Base-by-base conservation (phyloP, 2,113 vertebrate species). In the Triplophysa tibetana region DNA sequence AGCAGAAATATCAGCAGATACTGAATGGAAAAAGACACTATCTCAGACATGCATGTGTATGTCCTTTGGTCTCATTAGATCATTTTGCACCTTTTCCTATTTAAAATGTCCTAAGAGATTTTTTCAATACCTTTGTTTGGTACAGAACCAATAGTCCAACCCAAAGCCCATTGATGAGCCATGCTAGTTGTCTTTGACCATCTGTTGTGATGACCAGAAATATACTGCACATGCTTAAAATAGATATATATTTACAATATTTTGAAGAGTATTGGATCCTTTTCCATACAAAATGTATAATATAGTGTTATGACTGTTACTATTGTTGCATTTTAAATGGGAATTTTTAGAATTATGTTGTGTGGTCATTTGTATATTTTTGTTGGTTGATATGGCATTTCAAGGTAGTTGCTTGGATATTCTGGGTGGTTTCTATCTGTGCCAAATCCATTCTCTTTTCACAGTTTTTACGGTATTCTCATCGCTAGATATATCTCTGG, bases 1-100 rank as follows among this genome's bases (percentile, higher is more conserved):
- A 72, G 29, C 68, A 38, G 24, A 54, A 41, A 48, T 48, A 74
- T 75, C 72, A 75, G 70, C 19, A 73, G 41, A 21, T 23, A 19
- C 26, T 75, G 58, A 75, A 60, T 75, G 72, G 63, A 23, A 1
- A 60, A 58, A 60, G 54, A 43, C 70, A 61, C 56, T 19, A 38
- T 33, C 38, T 74, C 14, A 63, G 58, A 45, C 14, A 21, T 48
- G 50, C 58, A 38, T 75, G 63, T 68, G 21, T 16, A 41, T 24
- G 3, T 45, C 14, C 6, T 60, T 41, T 60, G 29, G 16, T n/a
- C 52, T 23, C 3, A 50, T 2, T 14, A 3, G 11, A 4, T 50
- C 17, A 29, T 52, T n/a, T n/a, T 8, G 33, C 33, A 5, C 26
- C 26, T 29, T 29, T 29, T 29, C 2, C 2, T 0, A 33, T 33